Conservation (phyloP, 2,113 vertebrate species). For the Hippopotamus amphibius region DNA sequence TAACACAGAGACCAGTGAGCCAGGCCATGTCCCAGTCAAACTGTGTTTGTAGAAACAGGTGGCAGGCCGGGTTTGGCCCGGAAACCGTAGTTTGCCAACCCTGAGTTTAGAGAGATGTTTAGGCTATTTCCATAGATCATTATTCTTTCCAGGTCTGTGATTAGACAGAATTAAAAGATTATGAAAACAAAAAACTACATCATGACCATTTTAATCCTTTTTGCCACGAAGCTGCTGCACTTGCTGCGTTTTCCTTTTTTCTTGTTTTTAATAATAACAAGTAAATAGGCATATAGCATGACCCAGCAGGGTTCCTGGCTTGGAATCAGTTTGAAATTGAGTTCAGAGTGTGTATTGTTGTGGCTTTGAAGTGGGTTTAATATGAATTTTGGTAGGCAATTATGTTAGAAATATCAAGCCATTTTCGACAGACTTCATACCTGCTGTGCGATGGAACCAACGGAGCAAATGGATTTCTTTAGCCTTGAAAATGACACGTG, state of each 20-base stretch:
- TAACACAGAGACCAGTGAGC: fast-evolving
- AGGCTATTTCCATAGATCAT: not conserved
- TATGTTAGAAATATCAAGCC: constrained; percentile 74
- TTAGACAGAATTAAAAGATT: constrained; percentile 51
- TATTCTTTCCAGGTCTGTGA: constrained; percentile 10
- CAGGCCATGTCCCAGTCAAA: not conserved
- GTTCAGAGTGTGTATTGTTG: constrained; percentile 64
- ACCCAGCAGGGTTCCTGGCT: constrained; percentile 70
- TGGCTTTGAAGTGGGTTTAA: constrained; percentile 79
- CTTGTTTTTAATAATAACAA: constrained; percentile 60
- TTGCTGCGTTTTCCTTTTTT: not conserved
- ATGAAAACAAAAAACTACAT: not conserved
- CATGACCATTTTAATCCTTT: constrained; percentile 49
- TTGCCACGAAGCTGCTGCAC: not conserved
- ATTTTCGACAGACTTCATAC: constrained; percentile 67
- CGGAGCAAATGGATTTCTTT: constrained; percentile 76
- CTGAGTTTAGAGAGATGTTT: not conserved
- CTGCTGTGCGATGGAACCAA: constrained; percentile 56
- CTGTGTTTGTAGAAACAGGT: no score
- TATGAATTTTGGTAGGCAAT: constrained; percentile 75
- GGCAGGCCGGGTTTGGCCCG: not conserved
- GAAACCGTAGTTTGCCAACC: not conserved
- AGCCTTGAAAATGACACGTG: constrained; percentile 63
- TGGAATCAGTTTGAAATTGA: constrained; percentile 74
- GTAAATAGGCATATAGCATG: constrained; percentile 58